Conservation (phyloP, 1,140 invertebrate species). For the Hypsibius dujardini region DNA sequence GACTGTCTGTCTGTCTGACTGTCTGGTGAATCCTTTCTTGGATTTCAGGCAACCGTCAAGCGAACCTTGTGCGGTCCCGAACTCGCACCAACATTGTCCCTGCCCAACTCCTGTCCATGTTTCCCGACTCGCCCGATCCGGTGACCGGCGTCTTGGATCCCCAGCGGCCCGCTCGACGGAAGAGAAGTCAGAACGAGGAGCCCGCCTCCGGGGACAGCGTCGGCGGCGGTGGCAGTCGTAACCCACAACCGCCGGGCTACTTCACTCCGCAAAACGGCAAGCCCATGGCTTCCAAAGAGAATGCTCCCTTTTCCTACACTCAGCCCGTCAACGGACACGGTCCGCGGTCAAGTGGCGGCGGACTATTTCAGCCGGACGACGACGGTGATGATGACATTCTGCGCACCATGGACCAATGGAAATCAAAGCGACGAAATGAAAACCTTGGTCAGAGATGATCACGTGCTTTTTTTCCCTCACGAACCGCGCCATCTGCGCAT, state of each 20-base stretch:
- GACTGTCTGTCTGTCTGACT: too few species aligned
- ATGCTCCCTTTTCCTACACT: conserved; percentile 1
- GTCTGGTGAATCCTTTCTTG: background rate
- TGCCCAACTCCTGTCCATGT: background rate
- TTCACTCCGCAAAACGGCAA: background rate
- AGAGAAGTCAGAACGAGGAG: background rate
- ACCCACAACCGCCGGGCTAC: background rate
- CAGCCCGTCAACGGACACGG: background rate
- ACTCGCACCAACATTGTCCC: conserved; percentile 9
- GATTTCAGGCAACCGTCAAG: conserved; percentile 11
- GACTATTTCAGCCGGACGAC: too few species aligned
- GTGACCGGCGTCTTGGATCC: background rate
- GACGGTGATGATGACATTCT: too few species aligned
- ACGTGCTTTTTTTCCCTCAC: too few species aligned
- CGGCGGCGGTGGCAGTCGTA: background rate
- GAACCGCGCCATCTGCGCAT: too few species aligned
- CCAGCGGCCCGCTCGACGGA: background rate
- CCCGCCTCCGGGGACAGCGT: background rate
- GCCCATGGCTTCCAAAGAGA: background rate
- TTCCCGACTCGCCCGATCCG: background rate
- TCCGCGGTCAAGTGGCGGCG: too few species aligned
- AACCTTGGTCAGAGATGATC: too few species aligned
- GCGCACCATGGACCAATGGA: too few species aligned
- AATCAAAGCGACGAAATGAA: too few species aligned
- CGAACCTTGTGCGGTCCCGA: background rate